Base-by-base conservation (phyloP, 92 coral and sea anemone species). In the Virgularia gustaviana region DNA sequence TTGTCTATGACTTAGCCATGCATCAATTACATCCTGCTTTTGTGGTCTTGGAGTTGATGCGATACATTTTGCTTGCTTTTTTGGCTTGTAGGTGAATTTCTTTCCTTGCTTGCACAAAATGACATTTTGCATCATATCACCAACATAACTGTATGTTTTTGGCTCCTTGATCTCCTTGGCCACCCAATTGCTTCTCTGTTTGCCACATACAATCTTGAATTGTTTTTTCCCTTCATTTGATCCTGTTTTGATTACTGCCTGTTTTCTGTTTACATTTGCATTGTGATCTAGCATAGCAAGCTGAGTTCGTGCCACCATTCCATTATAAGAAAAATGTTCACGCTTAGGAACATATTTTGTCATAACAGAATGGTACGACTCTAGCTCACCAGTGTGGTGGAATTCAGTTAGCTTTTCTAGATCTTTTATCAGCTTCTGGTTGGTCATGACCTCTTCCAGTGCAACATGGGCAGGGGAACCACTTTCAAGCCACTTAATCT, bases 241-340 rank as follows among this genome's bases (percentile, higher is more conserved):
- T n/a, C 57, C 57, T 49, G 16, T 49, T 27, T 49, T 49, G 57
- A 49, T 27, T 49, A 6, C 7, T 49, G 57, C 57, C 57, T 49
- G 57, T 20, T 6, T 27, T n/a, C 57, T 49, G 9, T 49, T 49
- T n/a, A 49, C 57, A 49, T 84, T 79, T 3, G 63, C 36, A 49
- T 84, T 80, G 73, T 85, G 72, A 75, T 85, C 81, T 20, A 85
- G 79, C 25, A 80, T 83, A 34, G 83, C 85, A 39, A 85, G 74
- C 45, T 77, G 81, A 23, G 83, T 81, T 42, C 78, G 64, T 9
- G 83, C 83, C 13, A 85, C 25, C 81, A 76, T 81, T 30, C 85
- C 71, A 36, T 19, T 36, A 72, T 84, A 65, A 12, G 75, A 36
- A 65, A 73, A 84, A 15, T 85, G 86, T 51, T 76, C 75, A 19